Evolutionary conservation across 2,113 vertebrate genomes (phyloP).

Genomic region (Chionomys nivalis): DNA sequence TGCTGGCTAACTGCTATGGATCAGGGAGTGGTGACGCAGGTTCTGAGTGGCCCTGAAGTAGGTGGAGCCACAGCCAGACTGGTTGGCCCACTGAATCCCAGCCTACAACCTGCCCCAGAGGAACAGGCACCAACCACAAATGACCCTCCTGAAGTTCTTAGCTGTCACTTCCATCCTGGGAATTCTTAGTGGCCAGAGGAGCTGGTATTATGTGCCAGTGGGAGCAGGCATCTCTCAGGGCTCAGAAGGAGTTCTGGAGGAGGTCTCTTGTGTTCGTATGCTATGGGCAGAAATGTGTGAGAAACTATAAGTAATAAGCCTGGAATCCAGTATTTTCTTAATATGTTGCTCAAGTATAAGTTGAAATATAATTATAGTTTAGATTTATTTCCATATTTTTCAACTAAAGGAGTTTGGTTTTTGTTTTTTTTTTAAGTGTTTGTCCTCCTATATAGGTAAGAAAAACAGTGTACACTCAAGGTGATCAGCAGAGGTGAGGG

Average conservation of each 20-base stretch:
- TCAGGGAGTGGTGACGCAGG: too few relatives aligned
- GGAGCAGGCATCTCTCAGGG: not conserved
- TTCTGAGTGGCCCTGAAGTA: not conserved
- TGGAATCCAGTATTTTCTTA: not conserved
- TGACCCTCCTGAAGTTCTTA: not conserved
- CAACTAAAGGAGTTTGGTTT: not conserved
- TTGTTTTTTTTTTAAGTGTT: not conserved
- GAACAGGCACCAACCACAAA: not conserved
- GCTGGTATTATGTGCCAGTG: not conserved
- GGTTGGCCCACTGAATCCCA: not conserved
- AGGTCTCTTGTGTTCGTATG: not conserved
- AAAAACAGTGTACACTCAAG: not conserved
- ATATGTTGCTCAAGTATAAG: not conserved
- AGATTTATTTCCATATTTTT: conserved; percentile 33
- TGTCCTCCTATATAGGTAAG: not conserved
- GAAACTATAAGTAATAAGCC: rapidly evolving
- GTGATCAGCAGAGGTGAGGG: not conserved
- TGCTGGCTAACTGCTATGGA: not conserved
- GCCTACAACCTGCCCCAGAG: not conserved
- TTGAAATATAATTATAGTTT: not conserved
- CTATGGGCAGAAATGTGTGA: not conserved
- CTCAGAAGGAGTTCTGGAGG: not conserved
- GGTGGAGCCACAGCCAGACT: not conserved
- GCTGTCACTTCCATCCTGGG: not conserved
- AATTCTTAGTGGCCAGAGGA: not conserved